These are phyloP conservation scores for Dione vanillae DNA, from an alignment of 2,888 invertebrate genomes.

Conservation along the genomic window DNA sequence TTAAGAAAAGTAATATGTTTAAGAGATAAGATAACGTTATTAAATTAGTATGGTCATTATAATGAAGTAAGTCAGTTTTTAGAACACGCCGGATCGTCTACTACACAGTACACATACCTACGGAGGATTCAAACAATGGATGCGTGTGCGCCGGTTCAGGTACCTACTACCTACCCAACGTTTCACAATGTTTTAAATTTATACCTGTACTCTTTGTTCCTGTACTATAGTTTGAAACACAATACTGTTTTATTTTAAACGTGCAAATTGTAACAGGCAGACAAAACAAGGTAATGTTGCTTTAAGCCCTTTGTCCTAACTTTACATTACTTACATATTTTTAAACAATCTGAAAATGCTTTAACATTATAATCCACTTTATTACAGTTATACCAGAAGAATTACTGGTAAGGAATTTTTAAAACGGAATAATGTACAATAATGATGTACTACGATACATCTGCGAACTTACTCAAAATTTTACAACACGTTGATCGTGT, in stretches of 20 bases:
- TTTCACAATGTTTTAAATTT: constrained; percentile 57
- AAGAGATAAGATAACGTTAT: constrained; percentile 12
- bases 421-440: too few species aligned
- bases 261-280: constrained; percentile 44
- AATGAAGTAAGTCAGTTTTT: background rate
- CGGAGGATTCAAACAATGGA: constrained; percentile 32
- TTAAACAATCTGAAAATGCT: background rate
- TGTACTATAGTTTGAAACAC: constrained; percentile 52
- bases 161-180: constrained; percentile 22
- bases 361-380: background rate
- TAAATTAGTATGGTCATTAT: background rate
- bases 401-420: background rate
- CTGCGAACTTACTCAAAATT: too few species aligned
- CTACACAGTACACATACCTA: background rate
- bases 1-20: background rate
- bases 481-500: too few species aligned
- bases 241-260: constrained; percentile 46
- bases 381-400: background rate
- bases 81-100: background rate
- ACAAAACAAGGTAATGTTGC: constrained; percentile 45
- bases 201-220: constrained; percentile 66
- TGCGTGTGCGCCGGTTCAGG: constrained; percentile 31
- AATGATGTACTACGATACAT: background rate
- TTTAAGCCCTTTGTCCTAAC: background rate
- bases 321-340: background rate